A percentile compares a stretch with the other conserved stretches of the same genome.
Evolutionary conservation across 2,113 vertebrate species (phyloP).

Genomic region (Platycercus adscitus): DNA sequence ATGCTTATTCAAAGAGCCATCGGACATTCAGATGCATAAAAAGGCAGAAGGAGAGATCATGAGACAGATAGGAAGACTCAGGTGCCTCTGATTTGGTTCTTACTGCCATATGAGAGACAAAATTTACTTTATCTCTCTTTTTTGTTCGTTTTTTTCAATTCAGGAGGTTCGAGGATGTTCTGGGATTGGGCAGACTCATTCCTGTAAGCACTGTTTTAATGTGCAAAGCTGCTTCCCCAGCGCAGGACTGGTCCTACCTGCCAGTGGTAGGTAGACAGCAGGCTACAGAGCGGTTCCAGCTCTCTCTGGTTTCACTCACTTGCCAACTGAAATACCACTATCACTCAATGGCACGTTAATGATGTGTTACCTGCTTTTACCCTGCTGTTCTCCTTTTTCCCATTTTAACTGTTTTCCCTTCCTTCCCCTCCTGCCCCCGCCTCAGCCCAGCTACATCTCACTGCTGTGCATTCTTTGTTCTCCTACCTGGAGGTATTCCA

Average conservation of each 20-base stretch:
- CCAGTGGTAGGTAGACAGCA: neutral
- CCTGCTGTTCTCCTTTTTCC: neutral
- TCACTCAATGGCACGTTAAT: neutral
- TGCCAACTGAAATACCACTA: neutral
- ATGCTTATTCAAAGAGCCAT: neutral
- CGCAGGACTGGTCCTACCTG: neutral
- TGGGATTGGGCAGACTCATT: neutral
- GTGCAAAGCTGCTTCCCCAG: neutral
- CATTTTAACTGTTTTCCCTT: neutral
- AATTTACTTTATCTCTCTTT: neutral
- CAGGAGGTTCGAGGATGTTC: neutral
- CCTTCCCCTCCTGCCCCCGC: neutral
- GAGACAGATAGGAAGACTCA: neutral
- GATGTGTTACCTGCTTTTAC: neutral
- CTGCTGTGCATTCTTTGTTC: neutral
- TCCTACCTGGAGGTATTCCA: constrained; percentile 62
- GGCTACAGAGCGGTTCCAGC: neutral
- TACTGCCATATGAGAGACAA: neutral
- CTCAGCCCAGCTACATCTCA: neutral
- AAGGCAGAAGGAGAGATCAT: neutral
- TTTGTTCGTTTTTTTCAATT: neutral
- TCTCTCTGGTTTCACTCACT: neutral
- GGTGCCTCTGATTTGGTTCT: neutral
- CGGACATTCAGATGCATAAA: neutral
- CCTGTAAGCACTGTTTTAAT: neutral